Conservation (phyloP, 2,888 invertebrate species). For the Troides helena region DNA sequence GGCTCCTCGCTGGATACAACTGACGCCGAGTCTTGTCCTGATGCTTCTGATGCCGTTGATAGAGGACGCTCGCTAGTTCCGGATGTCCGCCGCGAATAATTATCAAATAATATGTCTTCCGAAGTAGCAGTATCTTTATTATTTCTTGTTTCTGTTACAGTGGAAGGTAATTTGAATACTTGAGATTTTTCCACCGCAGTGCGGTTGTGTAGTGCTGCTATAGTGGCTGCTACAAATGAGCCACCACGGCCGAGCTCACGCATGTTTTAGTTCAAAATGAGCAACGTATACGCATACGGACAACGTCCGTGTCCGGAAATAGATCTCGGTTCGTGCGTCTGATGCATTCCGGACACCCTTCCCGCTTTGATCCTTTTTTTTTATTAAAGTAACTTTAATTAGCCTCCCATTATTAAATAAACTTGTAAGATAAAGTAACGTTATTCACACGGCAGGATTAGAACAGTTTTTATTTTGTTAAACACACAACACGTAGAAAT, state of each 20-base stretch:
- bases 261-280: conserved; percentile 78
- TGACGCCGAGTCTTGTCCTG: conserved; percentile 73
- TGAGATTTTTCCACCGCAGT: conserved; percentile 58
- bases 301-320: conserved; percentile 76
- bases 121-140: conserved; percentile 40
- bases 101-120: conserved; percentile 51
- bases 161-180: conserved; percentile 55
- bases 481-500: conserved; percentile 44
- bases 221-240: conserved; percentile 82
- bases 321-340: conserved; percentile 68
- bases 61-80: conserved; percentile 70
- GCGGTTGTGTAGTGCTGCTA: conserved; percentile 72
- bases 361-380: conserved; percentile 58
- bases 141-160: conserved; percentile 53
- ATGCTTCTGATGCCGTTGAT: conserved; percentile 74
- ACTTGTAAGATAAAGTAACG: conserved; percentile 30
- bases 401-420: conserved; percentile 27
- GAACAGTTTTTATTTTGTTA: conserved; percentile 39
- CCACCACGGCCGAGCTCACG: conserved; percentile 79
- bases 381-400: conserved; percentile 26
- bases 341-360: conserved; percentile 70
- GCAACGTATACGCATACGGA: conserved; percentile 67
- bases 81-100: conserved; percentile 57
- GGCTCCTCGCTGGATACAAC: conserved; percentile 77
- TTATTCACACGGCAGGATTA: conserved; percentile 36